Evolutionary conservation across 2,113 vertebrate species (phyloP).

Genomic region (Crotophaga sulcirostris): DNA sequence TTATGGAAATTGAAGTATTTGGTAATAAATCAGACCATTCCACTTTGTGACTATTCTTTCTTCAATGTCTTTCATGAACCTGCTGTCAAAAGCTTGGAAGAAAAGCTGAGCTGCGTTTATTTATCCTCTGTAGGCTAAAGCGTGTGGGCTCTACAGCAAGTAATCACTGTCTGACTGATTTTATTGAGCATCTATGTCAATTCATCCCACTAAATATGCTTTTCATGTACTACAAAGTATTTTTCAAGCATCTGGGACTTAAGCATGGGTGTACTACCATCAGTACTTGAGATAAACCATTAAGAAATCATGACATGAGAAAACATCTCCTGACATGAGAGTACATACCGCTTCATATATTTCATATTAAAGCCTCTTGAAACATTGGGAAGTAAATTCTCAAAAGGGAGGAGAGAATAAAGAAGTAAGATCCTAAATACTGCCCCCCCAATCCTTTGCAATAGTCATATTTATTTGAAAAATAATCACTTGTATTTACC

Average conservation of each 20-base stretch:
- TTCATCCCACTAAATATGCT: not conserved
- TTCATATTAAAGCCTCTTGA: not conserved
- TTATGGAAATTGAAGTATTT: not conserved
- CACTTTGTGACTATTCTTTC: not conserved
- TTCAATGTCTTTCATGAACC: not conserved
- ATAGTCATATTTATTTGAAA: not conserved
- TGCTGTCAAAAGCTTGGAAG: not conserved
- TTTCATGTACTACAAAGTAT: not conserved
- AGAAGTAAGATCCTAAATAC: not conserved
- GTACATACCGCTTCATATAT: not conserved
- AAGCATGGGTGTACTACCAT: not conserved
- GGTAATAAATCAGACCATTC: not conserved
- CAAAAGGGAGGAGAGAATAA: not conserved
- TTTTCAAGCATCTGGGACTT: not conserved
- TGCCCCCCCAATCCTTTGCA: not conserved
- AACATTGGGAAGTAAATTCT: not conserved
- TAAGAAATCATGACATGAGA: not conserved
- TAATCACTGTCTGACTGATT: not conserved
- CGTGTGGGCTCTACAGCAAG: not conserved
- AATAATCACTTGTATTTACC: not conserved
- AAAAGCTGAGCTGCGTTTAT: not conserved
- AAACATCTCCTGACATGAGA: not conserved
- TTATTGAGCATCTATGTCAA: not conserved
- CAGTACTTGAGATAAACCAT: not conserved
- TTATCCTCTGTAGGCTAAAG: not conserved